Evolutionary conservation across 2,797 vertebrate species (phyloP).

Genomic region (Triplophysa yarkandensis): DNA sequence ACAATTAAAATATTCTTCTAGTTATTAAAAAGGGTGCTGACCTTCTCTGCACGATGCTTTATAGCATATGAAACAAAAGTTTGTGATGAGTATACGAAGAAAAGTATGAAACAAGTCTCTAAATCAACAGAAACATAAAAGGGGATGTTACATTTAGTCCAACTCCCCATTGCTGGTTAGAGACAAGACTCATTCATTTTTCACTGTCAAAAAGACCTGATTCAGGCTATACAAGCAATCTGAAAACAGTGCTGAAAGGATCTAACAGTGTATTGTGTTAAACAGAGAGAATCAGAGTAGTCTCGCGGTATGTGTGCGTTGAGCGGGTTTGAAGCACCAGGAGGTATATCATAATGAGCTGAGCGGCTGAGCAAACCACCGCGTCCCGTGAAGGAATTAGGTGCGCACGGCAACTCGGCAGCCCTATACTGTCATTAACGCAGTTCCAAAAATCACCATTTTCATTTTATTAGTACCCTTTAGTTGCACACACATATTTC

Average conservation of each 20-base stretch:
- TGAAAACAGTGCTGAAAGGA: conserved; percentile 21
- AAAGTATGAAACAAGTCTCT: conserved; percentile 43
- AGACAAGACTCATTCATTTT: conserved; percentile 45
- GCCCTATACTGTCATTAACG: conserved; percentile 49
- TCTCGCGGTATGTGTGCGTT: conserved; percentile 30
- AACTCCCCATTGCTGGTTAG: conserved; percentile 39
- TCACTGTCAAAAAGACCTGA: conserved; percentile 53
- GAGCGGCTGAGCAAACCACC: conserved; percentile 42
- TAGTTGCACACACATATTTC: conserved; percentile 41
- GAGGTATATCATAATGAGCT: conserved; percentile 57
- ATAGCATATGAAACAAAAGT: conserved; percentile 57
- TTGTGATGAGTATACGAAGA: conserved; percentile 41
- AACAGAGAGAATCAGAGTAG: conserved; percentile 33
- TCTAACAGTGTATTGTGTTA: conserved; percentile 43
- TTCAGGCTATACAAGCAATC: conserved; percentile 19
- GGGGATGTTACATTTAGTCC: conserved; percentile 44
- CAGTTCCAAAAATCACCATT: conserved; percentile 44
- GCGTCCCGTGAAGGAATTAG: conserved; percentile 48
- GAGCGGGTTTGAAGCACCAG: conserved; percentile 55
- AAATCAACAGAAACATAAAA: conserved; percentile 50
- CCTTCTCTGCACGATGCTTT: conserved; percentile 19
- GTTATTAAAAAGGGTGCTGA: conserved; percentile 22
- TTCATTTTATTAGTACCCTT: conserved; percentile 47
- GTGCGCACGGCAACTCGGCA: conserved; percentile 45
- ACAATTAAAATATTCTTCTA: conserved; percentile 20